phyloP scores from a whole-genome alignment of 2,888 invertebrate species.

The Rotaria sp. region DNA sequence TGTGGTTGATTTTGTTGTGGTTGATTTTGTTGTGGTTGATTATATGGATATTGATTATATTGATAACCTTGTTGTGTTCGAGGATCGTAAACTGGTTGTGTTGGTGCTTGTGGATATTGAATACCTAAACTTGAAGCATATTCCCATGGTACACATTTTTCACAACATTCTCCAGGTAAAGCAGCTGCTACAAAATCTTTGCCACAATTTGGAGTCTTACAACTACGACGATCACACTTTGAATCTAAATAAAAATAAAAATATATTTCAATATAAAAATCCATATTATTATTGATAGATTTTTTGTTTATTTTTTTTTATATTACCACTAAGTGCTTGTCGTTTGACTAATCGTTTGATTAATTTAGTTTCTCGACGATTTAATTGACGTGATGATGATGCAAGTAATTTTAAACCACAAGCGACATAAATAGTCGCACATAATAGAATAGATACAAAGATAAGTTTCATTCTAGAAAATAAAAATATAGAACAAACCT shows the following conservation, averaged over 20 bases:
- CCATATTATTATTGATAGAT: too few species aligned
- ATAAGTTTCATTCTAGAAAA: not conserved
- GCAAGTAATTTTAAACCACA: not conserved
- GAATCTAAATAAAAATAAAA: not conserved
- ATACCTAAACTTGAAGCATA: not conserved
- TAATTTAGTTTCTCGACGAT: not conserved
- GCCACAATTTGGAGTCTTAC: not conserved
- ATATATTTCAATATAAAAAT: not conserved
- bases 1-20: not conserved
- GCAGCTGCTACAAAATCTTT: not conserved
- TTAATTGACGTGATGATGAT: not conserved
- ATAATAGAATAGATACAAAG: not conserved
- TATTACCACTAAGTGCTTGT: not conserved
- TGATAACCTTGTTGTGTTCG: not conserved
- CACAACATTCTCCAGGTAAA: not conserved
- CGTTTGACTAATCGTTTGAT: conserved; percentile 12
- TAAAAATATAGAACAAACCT: not conserved
- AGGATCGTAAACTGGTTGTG: not conserved
- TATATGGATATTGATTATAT: not conserved
- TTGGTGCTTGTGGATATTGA: not conserved
- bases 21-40: conserved; percentile 4
- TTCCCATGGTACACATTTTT: conserved; percentile 5
- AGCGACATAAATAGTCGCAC: not conserved
- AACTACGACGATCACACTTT: not conserved
- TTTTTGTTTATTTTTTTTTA: not conserved